phyloP scores from a whole-genome alignment of 2,797 vertebrate species.

The Falco novaeseelandiae region DNA sequence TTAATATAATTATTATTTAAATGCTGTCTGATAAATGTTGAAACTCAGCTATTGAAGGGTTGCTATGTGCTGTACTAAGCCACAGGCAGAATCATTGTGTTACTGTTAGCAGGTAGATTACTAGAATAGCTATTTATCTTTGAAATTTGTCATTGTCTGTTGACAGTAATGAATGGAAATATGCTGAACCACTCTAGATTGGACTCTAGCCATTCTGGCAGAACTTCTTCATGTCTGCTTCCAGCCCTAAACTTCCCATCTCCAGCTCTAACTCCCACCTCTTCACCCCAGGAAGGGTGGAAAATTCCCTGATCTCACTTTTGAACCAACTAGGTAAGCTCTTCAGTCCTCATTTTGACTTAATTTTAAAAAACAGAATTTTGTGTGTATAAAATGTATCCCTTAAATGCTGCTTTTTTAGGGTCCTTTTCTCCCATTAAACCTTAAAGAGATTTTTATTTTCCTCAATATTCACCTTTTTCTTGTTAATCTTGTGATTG shows the following conservation, averaged over 20 bases:
- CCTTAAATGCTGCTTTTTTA: background rate
- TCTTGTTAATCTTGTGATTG: background rate
- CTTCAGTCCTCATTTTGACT: background rate
- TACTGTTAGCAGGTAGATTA: background rate
- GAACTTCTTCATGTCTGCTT: background rate
- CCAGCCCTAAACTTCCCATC: too few species aligned
- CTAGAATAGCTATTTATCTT: background rate
- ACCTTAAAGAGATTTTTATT: background rate
- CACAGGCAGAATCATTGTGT: background rate
- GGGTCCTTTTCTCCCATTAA: background rate
- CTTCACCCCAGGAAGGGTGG: too few species aligned
- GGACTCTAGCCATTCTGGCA: background rate
- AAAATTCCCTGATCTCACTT: background rate
- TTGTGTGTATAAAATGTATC: background rate
- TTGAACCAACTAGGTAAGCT: background rate
- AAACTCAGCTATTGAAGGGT: background rate
- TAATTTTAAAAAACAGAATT: background rate
- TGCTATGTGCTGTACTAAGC: background rate
- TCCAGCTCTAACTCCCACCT: too few species aligned
- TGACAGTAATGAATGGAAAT: background rate
- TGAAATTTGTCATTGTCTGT: background rate
- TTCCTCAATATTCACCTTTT: background rate
- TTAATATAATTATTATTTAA: background rate
- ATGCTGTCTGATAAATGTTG: background rate
- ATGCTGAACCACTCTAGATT: background rate